These are phyloP conservation scores for Leguminivora glycinivorella DNA, from an alignment of 1,140 invertebrate species.

Conservation along the genomic window DNA sequence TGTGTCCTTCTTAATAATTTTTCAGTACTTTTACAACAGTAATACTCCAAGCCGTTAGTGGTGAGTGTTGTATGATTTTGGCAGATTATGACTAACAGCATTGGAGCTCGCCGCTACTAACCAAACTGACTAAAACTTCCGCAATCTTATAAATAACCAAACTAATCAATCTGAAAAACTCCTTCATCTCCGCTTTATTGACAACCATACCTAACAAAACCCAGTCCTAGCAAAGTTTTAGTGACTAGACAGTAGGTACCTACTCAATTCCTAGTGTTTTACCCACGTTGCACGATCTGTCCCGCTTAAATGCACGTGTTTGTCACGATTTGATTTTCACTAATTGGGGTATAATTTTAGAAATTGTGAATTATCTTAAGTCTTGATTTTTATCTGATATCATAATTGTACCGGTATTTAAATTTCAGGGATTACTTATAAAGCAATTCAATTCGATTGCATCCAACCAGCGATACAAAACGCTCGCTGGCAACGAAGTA, in stretches of 20 bases:
- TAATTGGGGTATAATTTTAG: constrained; percentile 22
- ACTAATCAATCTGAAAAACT: background rate
- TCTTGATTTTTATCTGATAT: constrained; percentile 23
- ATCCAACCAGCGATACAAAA: constrained; percentile 68
- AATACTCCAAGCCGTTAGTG: constrained; percentile 72
- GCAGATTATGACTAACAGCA: constrained; percentile 59
- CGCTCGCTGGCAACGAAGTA: constrained; percentile 54
- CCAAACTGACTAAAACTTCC: constrained; percentile 27
- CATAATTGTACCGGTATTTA: constrained; percentile 36
- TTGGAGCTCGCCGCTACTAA: constrained; percentile 63
- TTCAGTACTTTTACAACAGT: constrained; percentile 73
- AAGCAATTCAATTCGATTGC: constrained; percentile 71
- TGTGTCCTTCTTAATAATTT: constrained; percentile 36
- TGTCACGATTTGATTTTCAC: constrained; percentile 24
- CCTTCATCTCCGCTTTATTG: constrained; percentile 2
- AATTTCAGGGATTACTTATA: constrained; percentile 74
- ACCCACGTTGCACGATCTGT: constrained; percentile 12
- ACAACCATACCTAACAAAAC: constrained; percentile 4
- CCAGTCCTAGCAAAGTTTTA: background rate
- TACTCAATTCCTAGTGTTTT: background rate
- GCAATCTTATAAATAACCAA: background rate
- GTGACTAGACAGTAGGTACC: background rate
- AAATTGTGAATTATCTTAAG: constrained; percentile 5
- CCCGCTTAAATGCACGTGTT: constrained; percentile 17
- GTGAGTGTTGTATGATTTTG: constrained; percentile 75